phyloP scores from a whole-genome alignment of 2,797 vertebrate species.

The Sebastes reedi region DNA sequence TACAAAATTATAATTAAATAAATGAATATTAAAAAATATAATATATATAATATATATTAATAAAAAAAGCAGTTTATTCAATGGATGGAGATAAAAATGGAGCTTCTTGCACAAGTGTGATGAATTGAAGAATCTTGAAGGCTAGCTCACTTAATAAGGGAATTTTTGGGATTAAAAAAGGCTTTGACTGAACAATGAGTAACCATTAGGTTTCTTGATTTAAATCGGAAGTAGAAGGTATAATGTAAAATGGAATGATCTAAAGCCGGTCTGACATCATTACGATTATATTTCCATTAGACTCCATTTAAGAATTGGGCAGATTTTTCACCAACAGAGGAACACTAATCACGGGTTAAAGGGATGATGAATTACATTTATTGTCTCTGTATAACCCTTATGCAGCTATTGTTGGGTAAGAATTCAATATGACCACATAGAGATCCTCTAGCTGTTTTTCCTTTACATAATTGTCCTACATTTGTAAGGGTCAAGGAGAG shows the following conservation, averaged over 20 bases:
- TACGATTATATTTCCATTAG: slow-evolving; percentile 2
- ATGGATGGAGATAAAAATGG: background rate
- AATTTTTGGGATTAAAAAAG: background rate
- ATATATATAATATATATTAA: no score
- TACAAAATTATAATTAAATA: background rate
- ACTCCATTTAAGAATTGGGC: background rate
- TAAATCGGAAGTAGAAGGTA: background rate
- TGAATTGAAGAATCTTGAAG: background rate
- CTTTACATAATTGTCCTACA: background rate
- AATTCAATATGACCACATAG: background rate
- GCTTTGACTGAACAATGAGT: background rate
- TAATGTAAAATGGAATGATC: background rate
- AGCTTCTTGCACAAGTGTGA: background rate
- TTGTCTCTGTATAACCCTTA: background rate
- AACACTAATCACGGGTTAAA: background rate
- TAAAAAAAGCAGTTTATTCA: background rate
- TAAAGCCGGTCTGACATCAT: background rate
- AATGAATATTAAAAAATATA: no score
- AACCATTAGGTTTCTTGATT: background rate
- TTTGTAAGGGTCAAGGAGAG: background rate
- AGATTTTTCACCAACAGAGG: background rate
- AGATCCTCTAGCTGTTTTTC: background rate
- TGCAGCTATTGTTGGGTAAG: background rate
- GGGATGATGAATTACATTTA: background rate
- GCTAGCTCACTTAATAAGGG: background rate